Evolutionary conservation across 92 coral and sea anemone genomes (phyloP).

Genomic region (Epizoanthus scotinus): DNA sequence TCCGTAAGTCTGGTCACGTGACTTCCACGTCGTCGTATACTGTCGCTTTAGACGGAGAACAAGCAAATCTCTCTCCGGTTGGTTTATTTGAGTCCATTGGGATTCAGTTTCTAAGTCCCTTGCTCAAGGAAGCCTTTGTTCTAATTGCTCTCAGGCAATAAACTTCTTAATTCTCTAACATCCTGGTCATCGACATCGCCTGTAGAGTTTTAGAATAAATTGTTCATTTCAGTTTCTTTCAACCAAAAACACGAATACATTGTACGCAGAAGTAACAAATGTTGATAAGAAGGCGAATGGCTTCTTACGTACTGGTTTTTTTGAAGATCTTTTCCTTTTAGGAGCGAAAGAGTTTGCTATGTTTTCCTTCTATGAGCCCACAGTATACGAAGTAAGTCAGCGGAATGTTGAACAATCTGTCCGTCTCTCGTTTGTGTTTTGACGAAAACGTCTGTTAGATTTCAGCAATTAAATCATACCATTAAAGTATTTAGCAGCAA

Average conservation of each 20-base stretch:
- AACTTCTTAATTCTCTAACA: constrained; percentile 33
- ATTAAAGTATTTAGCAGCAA: constrained; percentile 16
- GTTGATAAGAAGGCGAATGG: constrained; percentile 29
- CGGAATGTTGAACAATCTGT: not conserved
- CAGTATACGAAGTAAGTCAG: constrained; percentile 59
- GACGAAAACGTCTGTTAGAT: constrained; percentile 19
- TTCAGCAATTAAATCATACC: constrained; percentile 5
- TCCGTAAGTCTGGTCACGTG: constrained; percentile 33
- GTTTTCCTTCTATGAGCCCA: constrained; percentile 61
- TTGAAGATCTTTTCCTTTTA: not conserved
- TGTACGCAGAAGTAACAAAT: constrained; percentile 38
- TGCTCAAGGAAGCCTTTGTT: constrained; percentile 20
- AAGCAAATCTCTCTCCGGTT: constrained; percentile 40
- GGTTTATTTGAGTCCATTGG: constrained; percentile 14
- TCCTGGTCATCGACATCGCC: constrained; percentile 25
- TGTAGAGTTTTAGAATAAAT: constrained; percentile 32
- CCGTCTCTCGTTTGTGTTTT: constrained; percentile 27
- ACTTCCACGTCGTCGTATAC: constrained; percentile 43
- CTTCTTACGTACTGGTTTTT: constrained; percentile 12
- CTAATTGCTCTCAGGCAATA: constrained; percentile 12
- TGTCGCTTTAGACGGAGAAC: constrained; percentile 44
- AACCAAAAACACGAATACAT: constrained; percentile 3
- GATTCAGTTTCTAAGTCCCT: constrained; percentile 26
- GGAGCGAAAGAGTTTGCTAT: constrained; percentile 38
- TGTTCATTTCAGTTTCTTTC: constrained; percentile 22